Percentiles rank a stretch among this genome's conserved stretches.
Conservation (phyloP, 2,797 vertebrate genomes). For the Lacerta bilineata region DNA sequence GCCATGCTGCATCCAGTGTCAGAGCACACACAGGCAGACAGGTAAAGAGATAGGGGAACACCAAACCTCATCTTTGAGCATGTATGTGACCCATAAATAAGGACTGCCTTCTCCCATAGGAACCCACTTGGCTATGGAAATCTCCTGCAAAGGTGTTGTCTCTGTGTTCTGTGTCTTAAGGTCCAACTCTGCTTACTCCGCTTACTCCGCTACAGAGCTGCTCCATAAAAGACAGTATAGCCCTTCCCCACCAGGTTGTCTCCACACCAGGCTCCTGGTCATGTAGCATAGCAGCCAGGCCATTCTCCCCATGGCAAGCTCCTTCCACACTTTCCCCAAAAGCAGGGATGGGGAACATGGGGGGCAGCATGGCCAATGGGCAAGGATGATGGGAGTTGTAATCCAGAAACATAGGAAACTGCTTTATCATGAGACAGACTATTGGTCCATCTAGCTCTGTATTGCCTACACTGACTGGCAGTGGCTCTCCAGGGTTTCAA, state of each 20-base stretch:
- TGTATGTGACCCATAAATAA: neutral
- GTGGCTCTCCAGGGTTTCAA: too few relatives aligned
- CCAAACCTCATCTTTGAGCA: neutral
- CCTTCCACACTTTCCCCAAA: neutral
- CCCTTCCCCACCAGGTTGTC: neutral
- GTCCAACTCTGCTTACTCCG: neutral
- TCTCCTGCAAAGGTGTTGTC: neutral
- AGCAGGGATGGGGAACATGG: too few relatives aligned
- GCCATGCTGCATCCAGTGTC: accelerated
- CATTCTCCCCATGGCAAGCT: neutral
- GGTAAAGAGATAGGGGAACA: neutral
- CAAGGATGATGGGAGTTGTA: neutral
- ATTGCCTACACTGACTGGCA: neutral
- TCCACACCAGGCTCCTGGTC: neutral
- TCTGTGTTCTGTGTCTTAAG: neutral
- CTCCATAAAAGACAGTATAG: neutral
- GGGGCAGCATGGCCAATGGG: too few relatives aligned
- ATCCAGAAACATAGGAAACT: neutral
- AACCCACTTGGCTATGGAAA: neutral
- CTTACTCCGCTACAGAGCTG: neutral
- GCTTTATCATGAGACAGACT: neutral
- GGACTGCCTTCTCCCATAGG: neutral
- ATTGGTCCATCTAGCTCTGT: neutral
- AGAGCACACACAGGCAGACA: neutral
- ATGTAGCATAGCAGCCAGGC: neutral